Evolutionary conservation across 2,113 vertebrate genomes (phyloP).

Genomic region (Microcebus griseorufus): DNA sequence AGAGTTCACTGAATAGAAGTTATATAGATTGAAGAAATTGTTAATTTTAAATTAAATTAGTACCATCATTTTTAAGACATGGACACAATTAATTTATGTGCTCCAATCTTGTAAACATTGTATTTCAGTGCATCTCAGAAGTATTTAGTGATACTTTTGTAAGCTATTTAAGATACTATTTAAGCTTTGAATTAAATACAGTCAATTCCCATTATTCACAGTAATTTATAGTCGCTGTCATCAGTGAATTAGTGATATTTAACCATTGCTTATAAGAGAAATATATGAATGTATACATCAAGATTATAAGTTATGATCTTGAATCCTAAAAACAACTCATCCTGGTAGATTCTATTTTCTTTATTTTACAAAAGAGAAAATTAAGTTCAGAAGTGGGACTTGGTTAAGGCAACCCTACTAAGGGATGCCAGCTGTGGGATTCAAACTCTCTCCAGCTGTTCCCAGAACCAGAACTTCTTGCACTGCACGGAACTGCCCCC

Average conservation of each 20-base stretch:
- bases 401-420: not conserved
- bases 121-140: not conserved
- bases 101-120: not conserved
- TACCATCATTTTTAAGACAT: slow-evolving; percentile 49
- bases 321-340: not conserved
- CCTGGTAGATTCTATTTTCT: not conserved
- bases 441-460: not conserved
- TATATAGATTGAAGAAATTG: not conserved
- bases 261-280: not conserved
- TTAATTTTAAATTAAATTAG: slow-evolving; percentile 44
- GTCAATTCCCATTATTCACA: not conserved
- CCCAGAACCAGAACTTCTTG: not conserved
- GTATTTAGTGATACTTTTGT: slow-evolving; percentile 6
- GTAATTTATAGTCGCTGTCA: not conserved
- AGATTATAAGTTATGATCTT: not conserved
- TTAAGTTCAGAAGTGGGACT: not conserved
- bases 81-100: not conserved
- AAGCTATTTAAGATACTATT: not conserved
- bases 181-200: slow-evolving; percentile 23
- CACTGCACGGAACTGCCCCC: not conserved
- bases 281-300: not conserved
- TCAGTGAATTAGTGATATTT: not conserved
- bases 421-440: not conserved
- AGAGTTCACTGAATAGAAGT: slow-evolving; percentile 42
- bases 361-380: not conserved